Percentiles rank a stretch among this genome's conserved stretches.
Conservation (phyloP, 2,113 vertebrate species). For the Chiloscyllium plagiosum region DNA sequence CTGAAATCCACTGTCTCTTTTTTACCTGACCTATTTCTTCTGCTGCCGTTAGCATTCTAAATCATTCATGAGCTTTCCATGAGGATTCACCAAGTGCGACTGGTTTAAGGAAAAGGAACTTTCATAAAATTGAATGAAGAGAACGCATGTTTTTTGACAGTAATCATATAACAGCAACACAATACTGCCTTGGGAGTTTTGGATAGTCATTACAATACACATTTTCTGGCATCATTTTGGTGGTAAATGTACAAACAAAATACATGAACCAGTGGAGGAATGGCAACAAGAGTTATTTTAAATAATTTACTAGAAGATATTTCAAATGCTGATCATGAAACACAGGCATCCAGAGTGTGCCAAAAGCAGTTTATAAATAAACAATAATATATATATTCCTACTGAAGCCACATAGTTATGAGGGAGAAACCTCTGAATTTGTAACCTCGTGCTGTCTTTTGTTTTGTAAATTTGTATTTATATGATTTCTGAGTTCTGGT, state of each 20-base stretch:
- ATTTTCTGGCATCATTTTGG: slow-evolving; percentile 25
- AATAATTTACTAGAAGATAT: slow-evolving; percentile 76
- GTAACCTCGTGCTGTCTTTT: slow-evolving; percentile 46
- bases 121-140: slow-evolving; percentile 53
- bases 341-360: slow-evolving; percentile 70
- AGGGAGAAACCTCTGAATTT: slow-evolving; percentile 68
- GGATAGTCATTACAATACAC: slow-evolving; percentile 61
- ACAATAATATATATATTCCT: slow-evolving; percentile 60
- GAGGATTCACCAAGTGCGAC: slow-evolving; percentile 77
- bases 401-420: slow-evolving; percentile 69
- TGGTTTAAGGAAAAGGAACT: slow-evolving; percentile 61
- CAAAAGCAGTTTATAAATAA: slow-evolving; percentile 81
- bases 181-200: slow-evolving; percentile 73
- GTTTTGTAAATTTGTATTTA: slow-evolving; percentile 4
- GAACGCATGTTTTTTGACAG: slow-evolving; percentile 74
- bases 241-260: slow-evolving; percentile 55
- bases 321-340: slow-evolving; percentile 65
- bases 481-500: not conserved
- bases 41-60: slow-evolving; percentile 78
- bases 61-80: slow-evolving; percentile 79
- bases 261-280: slow-evolving; percentile 73
- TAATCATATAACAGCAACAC: slow-evolving; percentile 68
- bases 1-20: slow-evolving; percentile 66
- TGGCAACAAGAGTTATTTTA: slow-evolving; percentile 74
- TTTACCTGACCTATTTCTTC: slow-evolving; percentile 81